phyloP scores from a whole-genome alignment of 2,113 vertebrate species.

The Lagopus leucura region DNA sequence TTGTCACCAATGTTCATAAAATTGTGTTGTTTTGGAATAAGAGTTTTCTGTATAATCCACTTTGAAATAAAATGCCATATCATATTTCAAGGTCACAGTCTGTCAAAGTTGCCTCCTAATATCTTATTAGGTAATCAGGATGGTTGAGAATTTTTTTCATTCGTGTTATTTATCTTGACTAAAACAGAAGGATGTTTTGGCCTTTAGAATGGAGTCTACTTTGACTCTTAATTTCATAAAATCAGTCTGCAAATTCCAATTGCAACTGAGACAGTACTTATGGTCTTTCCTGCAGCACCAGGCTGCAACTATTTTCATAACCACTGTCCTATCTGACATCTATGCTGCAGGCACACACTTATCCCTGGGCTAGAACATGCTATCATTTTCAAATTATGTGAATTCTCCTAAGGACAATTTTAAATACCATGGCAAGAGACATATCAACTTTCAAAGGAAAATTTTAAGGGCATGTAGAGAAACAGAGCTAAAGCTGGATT shows the following conservation, averaged over 20 bases:
- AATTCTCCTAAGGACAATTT: not conserved
- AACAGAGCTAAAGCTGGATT: not conserved
- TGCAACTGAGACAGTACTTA: not conserved
- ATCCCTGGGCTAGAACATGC: not conserved
- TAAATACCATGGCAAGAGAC: not conserved
- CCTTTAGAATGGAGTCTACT: not conserved
- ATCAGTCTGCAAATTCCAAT: not conserved
- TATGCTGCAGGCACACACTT: not conserved
- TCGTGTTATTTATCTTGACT: not conserved
- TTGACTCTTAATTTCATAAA: not conserved
- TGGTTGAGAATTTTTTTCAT: not conserved
- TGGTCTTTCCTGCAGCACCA: not conserved
- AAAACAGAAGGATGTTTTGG: not conserved
- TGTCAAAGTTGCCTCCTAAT: not conserved
- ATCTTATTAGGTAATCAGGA: not conserved
- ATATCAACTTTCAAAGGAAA: not conserved
- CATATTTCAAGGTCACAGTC: not conserved
- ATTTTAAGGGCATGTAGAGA: not conserved
- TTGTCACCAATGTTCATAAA: not conserved
- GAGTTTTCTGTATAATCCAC: not conserved
- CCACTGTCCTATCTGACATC: not conserved
- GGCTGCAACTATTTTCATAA: not conserved
- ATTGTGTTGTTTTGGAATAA: not conserved
- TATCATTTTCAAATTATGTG: not conserved
- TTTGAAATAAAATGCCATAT: not conserved